Evolutionary conservation across 2,113 vertebrate species (phyloP).

Genomic region (Microtus ochrogaster): DNA sequence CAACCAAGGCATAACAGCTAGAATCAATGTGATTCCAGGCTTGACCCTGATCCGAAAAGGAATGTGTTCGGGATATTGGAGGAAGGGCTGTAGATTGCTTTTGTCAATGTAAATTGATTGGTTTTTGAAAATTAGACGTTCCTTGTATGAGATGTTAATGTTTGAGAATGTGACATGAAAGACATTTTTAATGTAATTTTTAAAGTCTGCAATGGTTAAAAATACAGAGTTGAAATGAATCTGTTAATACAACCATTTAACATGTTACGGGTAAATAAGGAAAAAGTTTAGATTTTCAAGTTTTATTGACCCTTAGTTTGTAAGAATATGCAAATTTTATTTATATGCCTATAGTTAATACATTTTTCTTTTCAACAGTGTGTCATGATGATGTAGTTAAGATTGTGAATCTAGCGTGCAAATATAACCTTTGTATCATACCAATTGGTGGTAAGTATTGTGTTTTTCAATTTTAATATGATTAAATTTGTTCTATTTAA

Average conservation of each 20-base stretch:
- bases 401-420: slow-evolving; percentile 96
- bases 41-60: slow-evolving; percentile 14
- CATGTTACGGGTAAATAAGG: slow-evolving; percentile 37
- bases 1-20: background rate
- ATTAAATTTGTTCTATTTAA: slow-evolving; percentile 63
- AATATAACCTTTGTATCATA: slow-evolving; percentile 97
- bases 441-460: slow-evolving; percentile 95
- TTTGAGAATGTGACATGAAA: slow-evolving; percentile 19
- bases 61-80: background rate
- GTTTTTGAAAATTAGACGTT: slow-evolving; percentile 15
- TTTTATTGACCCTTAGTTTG: slow-evolving; percentile 19
- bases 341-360: slow-evolving; percentile 54
- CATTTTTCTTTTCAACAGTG: slow-evolving; percentile 85
- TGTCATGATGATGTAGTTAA: slow-evolving; percentile 97
- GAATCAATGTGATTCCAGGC: background rate
- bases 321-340: slow-evolving; percentile 45
- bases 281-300: background rate
- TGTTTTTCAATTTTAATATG: slow-evolving; percentile 65
- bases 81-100: background rate
- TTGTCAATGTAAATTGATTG: slow-evolving; percentile 2
- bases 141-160: background rate
- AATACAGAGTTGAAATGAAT: slow-evolving; percentile 44
- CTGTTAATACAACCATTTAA: background rate
- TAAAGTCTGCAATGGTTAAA: slow-evolving; percentile 48
- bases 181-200: slow-evolving; percentile 1